Conservation (phyloP, 2,797 vertebrate genomes). For the Onychomys leucogaster region DNA sequence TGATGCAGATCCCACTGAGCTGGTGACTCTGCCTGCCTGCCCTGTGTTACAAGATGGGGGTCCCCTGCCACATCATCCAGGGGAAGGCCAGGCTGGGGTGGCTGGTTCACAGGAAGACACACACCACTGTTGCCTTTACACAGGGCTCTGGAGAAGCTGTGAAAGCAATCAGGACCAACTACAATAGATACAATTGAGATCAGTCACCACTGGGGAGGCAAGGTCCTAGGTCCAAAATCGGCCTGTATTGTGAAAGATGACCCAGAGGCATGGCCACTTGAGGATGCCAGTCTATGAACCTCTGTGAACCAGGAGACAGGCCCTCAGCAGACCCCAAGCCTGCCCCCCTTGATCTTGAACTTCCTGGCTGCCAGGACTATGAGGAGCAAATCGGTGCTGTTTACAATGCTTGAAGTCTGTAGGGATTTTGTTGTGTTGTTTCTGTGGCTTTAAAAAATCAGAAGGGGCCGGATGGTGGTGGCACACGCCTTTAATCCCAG, state of each 20-base stretch:
- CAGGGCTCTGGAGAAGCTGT: background rate
- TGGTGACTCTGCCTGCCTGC: background rate
- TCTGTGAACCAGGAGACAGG: background rate
- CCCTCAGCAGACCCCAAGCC: background rate
- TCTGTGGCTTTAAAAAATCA: background rate
- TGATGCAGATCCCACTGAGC: background rate
- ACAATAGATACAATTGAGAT: background rate
- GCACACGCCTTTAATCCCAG: too few species aligned
- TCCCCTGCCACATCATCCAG: background rate
- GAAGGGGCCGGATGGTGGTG: too few species aligned
- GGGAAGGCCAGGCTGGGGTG: background rate
- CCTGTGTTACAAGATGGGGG: background rate
- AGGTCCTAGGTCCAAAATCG: background rate
- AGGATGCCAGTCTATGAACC: background rate
- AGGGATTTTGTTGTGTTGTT: background rate
- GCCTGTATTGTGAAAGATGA: too few species aligned
- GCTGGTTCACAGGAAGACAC: background rate
- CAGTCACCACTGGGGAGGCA: background rate
- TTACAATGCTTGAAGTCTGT: background rate
- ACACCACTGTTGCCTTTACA: background rate
- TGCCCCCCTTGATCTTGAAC: background rate
- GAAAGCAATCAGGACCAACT: background rate
- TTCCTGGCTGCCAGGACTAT: background rate
- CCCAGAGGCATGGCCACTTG: background rate
- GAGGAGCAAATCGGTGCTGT: background rate